Evolutionary conservation across 2,797 vertebrate genomes (phyloP).

Genomic region (Neosilurus hyrtlii): DNA sequence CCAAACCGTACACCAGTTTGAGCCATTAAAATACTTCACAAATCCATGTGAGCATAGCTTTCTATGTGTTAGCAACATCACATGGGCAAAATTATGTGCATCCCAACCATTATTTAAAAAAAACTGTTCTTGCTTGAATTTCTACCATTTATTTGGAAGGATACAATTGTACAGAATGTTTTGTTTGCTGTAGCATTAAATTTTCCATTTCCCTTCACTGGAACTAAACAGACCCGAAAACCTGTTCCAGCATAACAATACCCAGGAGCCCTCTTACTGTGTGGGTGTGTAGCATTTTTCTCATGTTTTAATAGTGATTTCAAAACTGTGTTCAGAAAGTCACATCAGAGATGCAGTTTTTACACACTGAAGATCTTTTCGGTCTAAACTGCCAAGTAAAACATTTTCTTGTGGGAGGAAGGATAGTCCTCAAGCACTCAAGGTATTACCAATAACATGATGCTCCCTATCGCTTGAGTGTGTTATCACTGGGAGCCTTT

Average conservation of each 20-base stretch:
- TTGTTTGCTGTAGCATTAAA: no score
- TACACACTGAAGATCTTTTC: background rate
- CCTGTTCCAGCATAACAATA: no score
- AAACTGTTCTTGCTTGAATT: no score
- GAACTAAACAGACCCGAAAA: no score
- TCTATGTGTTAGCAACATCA: background rate
- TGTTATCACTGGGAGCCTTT: slow-evolving; percentile 61
- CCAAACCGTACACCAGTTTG: background rate
- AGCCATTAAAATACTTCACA: background rate
- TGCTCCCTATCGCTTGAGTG: slow-evolving; percentile 27
- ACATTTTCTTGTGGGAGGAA: slow-evolving; percentile 27
- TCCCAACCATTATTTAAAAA: no score
- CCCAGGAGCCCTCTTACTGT: no score
- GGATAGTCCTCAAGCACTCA: slow-evolving; percentile 26
- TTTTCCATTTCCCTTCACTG: no score
- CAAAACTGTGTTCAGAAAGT: background rate
- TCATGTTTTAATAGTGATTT: background rate
- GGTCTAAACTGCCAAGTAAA: background rate
- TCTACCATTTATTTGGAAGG: no score
- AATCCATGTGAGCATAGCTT: background rate
- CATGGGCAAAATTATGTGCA: background rate
- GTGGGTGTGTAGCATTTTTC: background rate
- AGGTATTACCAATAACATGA: slow-evolving; percentile 54
- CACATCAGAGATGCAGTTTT: background rate
- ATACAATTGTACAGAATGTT: no score